Percentiles rank a stretch among this genome's conserved stretches.
Evolutionary conservation across 2,113 vertebrate species (phyloP).

Genomic region (Cyprinodon variegatus): DNA sequence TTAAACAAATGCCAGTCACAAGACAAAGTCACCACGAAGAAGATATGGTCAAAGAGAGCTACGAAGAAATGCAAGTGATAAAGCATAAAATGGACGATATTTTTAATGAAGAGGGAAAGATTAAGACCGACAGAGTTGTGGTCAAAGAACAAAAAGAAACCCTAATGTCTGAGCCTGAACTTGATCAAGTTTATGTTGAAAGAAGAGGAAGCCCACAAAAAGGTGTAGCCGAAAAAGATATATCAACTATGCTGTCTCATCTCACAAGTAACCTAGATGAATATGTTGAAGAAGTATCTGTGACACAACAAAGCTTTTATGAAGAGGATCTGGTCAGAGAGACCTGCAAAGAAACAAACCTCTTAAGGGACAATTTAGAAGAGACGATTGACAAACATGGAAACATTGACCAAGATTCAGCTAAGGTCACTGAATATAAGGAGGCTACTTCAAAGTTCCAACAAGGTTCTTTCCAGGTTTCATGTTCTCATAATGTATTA

Average conservation of each 20-base stretch:
- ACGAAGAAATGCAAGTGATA: slow-evolving; percentile 47
- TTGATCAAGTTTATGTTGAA: too few species aligned
- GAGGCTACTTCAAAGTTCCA: slow-evolving; percentile 11
- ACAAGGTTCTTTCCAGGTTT: slow-evolving; percentile 34
- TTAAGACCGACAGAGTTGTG: slow-evolving; percentile 68
- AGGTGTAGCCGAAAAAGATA: too few species aligned
- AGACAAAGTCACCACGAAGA: slow-evolving; percentile 36
- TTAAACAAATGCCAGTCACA: slow-evolving; percentile 41
- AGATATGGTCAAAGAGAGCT: slow-evolving; percentile 53
- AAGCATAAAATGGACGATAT: too few species aligned
- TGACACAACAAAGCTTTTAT: too few species aligned
- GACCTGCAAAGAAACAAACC: slow-evolving; percentile 45
- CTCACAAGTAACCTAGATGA: too few species aligned
- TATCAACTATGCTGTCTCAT: too few species aligned
- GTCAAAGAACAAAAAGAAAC: slow-evolving; percentile 67
- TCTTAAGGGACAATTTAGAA: background rate
- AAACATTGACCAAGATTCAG: too few species aligned
- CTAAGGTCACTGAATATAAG: too few species aligned
- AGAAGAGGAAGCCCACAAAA: too few species aligned
- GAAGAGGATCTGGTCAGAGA: slow-evolving; percentile 45
- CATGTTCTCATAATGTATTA: slow-evolving; percentile 74
- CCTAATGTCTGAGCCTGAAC: too few species aligned
- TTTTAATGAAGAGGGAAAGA: background rate
- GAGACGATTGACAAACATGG: background rate
- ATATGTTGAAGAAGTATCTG: too few species aligned